Base-by-base conservation (phyloP, 2,113 vertebrate species). In the Otolemur garnettii region DNA sequence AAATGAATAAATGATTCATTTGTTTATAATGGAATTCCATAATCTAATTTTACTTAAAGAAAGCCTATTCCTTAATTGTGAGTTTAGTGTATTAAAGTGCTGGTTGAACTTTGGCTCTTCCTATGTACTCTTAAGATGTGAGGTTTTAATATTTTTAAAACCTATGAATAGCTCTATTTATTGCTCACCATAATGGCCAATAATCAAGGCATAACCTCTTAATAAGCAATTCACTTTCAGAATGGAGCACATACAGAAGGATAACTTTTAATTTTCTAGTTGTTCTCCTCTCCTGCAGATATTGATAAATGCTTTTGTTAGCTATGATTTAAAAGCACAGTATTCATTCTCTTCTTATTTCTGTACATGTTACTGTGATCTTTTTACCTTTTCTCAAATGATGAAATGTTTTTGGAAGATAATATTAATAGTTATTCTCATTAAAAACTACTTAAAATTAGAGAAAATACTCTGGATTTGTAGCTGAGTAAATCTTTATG, bases 31-130 rank as follows among this genome's bases (percentile, higher is more conserved):
- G 77, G 64, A 88, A 85, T 93, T 86, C 59, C 14, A 45, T 7
- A 59, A 75, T 77, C 50, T 89, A 91, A 83, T 89, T 85, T 91
- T 96, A 62, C 82, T 95, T 92, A 94, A 94, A 94, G 50, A 82
- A 97, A 93, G 68, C 15, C 64, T 83, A 50, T 4, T 5, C 21
- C 55, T 94, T 94, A 79, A 62, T 93, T 42, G 60, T 87, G 69
- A 94, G 18, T 7, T 19, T 28, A 79, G 26, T 33, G 2, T 45
- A 60, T 81, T 93, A 87, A 93, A 80, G 19, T 57, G 8, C 87
- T 50, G n/a, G 21, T n/a, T 87, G 53, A 62, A 82, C 30, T 90
- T 84, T 92, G 79, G 26, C 4, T 94, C 45, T 28, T 86, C 21
- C 17, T 78, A 5, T 87, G 8, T 59, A 35, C 33, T 96, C 1